These are phyloP conservation scores for Trichosurus vulpecula DNA, from an alignment of 2,797 vertebrate genomes.

Conservation along the genomic window DNA sequence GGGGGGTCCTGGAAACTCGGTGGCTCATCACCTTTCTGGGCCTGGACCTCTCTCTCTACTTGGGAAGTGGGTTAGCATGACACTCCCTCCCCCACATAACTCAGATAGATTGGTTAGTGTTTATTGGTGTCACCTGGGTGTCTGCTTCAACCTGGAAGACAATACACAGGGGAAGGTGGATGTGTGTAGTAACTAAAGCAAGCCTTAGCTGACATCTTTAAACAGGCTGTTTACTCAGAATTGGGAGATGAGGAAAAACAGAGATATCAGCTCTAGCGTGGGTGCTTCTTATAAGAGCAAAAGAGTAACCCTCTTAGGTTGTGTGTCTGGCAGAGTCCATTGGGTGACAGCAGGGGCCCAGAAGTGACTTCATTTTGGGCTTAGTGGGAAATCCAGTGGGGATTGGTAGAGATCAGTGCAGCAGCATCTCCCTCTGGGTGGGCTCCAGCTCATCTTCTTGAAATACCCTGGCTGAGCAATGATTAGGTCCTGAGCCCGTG, in stretches of 20 bases:
- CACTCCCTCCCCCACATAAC: neutral
- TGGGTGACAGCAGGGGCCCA: accelerated
- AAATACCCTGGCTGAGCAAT: neutral
- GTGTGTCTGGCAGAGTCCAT: neutral
- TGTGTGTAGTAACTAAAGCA: neutral
- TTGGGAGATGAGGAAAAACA: neutral
- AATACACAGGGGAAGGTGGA: neutral
- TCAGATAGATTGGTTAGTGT: constrained; percentile 6
- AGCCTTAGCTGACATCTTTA: neutral
- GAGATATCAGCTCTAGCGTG: neutral
- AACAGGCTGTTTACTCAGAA: neutral
- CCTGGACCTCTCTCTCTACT: constrained; percentile 40
- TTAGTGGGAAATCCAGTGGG: neutral
- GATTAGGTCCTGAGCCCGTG: neutral
- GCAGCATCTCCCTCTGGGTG: neutral
- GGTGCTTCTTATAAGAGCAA: neutral
- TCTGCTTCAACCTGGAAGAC: neutral
- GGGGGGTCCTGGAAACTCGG: constrained; percentile 49
- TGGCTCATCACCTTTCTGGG: constrained; percentile 10
- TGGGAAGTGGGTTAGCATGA: constrained; percentile 7
- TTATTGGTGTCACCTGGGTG: neutral
- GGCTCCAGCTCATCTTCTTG: neutral
- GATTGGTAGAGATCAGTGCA: neutral
- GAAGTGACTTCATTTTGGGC: neutral
- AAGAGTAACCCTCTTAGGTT: neutral